Percentiles rank a stretch among this genome's conserved stretches.
Conservation (phyloP, 2,888 invertebrate genomes). For the Girardia tigrina region DNA sequence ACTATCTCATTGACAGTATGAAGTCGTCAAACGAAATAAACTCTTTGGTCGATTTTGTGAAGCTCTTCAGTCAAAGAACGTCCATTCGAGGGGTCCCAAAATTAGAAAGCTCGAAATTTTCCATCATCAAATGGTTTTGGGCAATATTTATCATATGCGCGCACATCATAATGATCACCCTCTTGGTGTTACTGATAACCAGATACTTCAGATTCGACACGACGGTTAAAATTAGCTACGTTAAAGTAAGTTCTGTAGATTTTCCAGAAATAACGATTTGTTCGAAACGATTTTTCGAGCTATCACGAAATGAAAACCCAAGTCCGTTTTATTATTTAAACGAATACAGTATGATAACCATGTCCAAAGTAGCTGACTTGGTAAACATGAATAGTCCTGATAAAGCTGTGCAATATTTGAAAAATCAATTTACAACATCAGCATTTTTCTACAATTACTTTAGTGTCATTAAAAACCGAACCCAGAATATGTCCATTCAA, state of each 20-base stretch:
- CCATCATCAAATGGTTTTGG: not conserved
- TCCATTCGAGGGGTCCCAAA: not conserved
- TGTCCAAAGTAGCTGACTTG: not conserved
- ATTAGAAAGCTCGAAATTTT: not conserved
- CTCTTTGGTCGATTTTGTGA: too few relatives aligned
- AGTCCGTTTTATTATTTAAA: not conserved
- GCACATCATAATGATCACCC: not conserved
- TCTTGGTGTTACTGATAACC: not conserved
- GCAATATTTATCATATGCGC: not conserved
- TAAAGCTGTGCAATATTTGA: not conserved
- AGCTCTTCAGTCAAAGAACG: not conserved
- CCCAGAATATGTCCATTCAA: not conserved
- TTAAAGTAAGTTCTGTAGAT: not conserved
- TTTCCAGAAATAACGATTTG: constrained; percentile 5
- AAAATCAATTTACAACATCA: not conserved
- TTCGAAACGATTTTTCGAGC: not conserved
- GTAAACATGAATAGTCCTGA: not conserved
- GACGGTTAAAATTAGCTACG: not conserved
- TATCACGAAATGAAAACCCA: not conserved
- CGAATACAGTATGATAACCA: not conserved
- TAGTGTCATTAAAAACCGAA: not conserved
- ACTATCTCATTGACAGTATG: too few relatives aligned
- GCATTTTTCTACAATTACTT: not conserved
- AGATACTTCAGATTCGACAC: not conserved
- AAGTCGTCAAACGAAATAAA: too few relatives aligned